Evolutionary conservation across 1,140 invertebrate genomes (phyloP).

Genomic region (Drepana arcuata): DNA sequence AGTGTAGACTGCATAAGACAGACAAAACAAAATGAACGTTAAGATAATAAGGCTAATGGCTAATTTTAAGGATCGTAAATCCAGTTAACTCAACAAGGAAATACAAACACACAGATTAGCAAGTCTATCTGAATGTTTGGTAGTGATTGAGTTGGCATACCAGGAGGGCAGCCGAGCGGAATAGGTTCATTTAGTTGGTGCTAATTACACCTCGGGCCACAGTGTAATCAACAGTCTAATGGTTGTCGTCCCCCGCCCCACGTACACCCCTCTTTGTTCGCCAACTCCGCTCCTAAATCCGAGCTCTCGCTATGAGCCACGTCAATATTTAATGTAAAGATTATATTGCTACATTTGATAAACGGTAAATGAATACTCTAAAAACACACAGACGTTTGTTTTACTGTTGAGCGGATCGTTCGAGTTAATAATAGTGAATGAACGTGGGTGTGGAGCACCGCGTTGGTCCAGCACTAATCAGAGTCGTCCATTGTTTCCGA

Average conservation of each 20-base stretch:
- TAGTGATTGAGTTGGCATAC: slow-evolving; percentile 35
- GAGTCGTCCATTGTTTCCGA: slow-evolving; percentile 31
- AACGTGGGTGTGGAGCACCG: slow-evolving; percentile 10
- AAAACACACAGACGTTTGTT: no score
- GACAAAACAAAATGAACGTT: no score
- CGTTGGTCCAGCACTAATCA: slow-evolving; percentile 23
- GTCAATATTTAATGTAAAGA: no score
- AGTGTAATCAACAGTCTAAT: slow-evolving; percentile 59
- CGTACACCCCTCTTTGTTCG: slow-evolving; percentile 16
- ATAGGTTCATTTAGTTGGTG: slow-evolving; percentile 53
- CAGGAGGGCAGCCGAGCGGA: slow-evolving; percentile 37
- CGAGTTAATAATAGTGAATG: slow-evolving; percentile 15
- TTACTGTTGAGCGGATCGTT: slow-evolving; percentile 12
- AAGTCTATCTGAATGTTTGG: no score
- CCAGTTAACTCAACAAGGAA: no score
- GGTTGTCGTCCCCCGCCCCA: slow-evolving; percentile 23
- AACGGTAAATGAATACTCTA: no score
- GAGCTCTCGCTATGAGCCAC: no score
- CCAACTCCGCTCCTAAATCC: slow-evolving; percentile 10
- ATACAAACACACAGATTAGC: no score
- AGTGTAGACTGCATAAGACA: no score
- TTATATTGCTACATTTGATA: no score
- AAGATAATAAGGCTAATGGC: no score
- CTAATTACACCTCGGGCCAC: slow-evolving; percentile 43
- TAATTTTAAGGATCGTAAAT: no score